These are phyloP conservation scores for Mobula hypostoma DNA, from an alignment of 2,113 vertebrate genomes.

Conservation along the genomic window DNA sequence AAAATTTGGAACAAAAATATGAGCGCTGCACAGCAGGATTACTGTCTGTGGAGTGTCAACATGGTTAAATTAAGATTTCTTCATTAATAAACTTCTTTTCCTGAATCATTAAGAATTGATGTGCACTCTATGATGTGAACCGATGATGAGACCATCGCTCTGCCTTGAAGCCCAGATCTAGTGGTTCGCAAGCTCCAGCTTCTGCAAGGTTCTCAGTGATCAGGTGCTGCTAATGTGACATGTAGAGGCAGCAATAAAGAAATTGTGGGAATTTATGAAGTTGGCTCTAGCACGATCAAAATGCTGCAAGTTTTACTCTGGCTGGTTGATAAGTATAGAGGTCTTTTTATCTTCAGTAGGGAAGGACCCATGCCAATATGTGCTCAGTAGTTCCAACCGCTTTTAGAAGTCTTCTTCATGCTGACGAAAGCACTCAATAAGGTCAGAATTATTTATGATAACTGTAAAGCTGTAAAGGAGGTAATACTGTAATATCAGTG, in stretches of 20 bases:
- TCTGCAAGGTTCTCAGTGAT: background rate
- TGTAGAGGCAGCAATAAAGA: background rate
- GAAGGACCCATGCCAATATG: background rate
- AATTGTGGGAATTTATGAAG: background rate
- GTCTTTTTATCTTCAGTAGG: background rate
- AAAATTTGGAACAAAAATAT: background rate
- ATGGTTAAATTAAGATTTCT: background rate
- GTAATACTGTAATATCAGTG: background rate
- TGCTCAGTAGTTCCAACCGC: background rate
- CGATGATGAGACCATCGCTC: background rate
- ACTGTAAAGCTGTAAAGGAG: conserved; percentile 18
- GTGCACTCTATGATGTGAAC: background rate
- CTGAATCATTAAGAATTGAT: background rate
- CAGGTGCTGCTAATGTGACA: background rate
- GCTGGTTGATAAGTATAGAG: background rate
- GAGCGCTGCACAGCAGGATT: background rate
- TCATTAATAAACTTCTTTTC: background rate
- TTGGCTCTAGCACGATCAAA: background rate
- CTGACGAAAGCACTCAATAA: conserved; percentile 39
- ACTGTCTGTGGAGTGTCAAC: background rate
- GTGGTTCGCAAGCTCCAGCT: background rate
- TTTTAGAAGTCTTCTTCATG: conserved; percentile 9
- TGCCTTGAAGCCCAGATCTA: background rate
- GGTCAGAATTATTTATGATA: conserved; percentile 37
- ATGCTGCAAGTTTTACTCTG: background rate